Base-by-base conservation (phyloP, 2,888 invertebrate genomes). In the Ectemnius continuus region DNA sequence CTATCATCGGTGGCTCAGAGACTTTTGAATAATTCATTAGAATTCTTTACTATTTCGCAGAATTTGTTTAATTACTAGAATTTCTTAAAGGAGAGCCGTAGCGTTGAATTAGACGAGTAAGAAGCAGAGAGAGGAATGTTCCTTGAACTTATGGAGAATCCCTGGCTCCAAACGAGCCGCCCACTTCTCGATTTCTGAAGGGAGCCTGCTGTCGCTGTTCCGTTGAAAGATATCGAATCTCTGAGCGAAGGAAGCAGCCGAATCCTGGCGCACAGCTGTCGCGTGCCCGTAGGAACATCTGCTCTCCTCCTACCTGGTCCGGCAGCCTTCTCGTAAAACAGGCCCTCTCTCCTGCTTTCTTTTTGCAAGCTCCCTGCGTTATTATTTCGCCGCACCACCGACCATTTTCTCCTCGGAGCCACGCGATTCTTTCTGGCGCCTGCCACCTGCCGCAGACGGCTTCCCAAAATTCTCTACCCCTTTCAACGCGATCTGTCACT, bases 241-340 rank as follows among this genome's bases (percentile, higher is more conserved):
- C 58, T 76, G 64, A 62, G 47, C 76, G 48, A 70, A 61, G 62
- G 57, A 73, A 61, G 69, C 63, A 60, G 52, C 26, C 57, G 67
- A 70, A 73, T 66, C 69, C 58, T 75, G 76, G 80, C 66, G 76
- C 72, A 64, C 83, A 83, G 83, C 83, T 83, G 83, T 83, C 84
- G 84, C 80, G 79, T 84, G 84, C 80, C 74, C 69, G 67, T 52
- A 48, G 36, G 23, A 79, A 63, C 82, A 76, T 79, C 75, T 83
- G 82, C 79, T 64, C 64, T 80, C 76, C 76, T 64, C 64, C 60
- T 80, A 79, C 76, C 83, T 73, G 78, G 69, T 48, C 26, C 83
- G 52, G 36, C 67, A 61, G 28, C 18, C 62, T 67, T 45, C 61
- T 65, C 62, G 36, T 28, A 5, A 8, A 52, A 23, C 5, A 23